phyloP scores from a whole-genome alignment of 2,888 invertebrate genomes.

The Lissocephala sabroskyi region DNA sequence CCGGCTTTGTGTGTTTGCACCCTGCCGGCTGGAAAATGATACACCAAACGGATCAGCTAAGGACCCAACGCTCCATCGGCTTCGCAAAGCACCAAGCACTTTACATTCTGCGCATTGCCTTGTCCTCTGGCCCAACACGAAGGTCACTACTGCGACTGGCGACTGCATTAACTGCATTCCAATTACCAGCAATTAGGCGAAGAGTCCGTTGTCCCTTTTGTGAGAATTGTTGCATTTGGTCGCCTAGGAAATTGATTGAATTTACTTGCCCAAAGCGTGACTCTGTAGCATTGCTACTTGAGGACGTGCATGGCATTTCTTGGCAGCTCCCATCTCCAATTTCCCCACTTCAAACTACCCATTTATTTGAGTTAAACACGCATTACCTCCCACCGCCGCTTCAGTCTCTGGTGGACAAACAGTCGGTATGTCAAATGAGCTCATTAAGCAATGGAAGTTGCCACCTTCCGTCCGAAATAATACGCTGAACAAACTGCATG shows the following conservation, averaged over 20 bases:
- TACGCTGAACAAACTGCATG: background rate
- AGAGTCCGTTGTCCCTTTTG: slow-evolving; percentile 33
- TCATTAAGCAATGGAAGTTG: slow-evolving; percentile 3
- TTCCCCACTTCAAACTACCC: too few species aligned
- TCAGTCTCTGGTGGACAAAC: too few species aligned
- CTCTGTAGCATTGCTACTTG: slow-evolving; percentile 22
- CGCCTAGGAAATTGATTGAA: slow-evolving; percentile 46
- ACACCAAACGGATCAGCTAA: too few species aligned
- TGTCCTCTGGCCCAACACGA: slow-evolving; percentile 26
- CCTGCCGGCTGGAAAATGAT: slow-evolving; percentile 63
- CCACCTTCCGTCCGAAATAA: background rate
- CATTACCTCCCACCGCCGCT: too few species aligned
- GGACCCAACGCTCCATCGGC: slow-evolving; percentile 31
- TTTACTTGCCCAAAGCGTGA: slow-evolving; percentile 51
- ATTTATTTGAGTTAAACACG: too few species aligned
- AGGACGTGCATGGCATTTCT: slow-evolving; percentile 30
- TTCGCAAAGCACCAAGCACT: slow-evolving; percentile 22
- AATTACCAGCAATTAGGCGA: slow-evolving; percentile 51
- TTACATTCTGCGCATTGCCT: background rate
- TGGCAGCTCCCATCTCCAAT: too few species aligned
- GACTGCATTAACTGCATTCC: slow-evolving; percentile 48
- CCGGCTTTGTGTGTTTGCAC: slow-evolving; percentile 52
- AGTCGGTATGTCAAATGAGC: too few species aligned
- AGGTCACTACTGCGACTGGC: background rate
- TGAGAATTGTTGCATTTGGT: background rate